Base-by-base conservation (phyloP, 2,888 invertebrate genomes). In the Machimus rusticus region DNA sequence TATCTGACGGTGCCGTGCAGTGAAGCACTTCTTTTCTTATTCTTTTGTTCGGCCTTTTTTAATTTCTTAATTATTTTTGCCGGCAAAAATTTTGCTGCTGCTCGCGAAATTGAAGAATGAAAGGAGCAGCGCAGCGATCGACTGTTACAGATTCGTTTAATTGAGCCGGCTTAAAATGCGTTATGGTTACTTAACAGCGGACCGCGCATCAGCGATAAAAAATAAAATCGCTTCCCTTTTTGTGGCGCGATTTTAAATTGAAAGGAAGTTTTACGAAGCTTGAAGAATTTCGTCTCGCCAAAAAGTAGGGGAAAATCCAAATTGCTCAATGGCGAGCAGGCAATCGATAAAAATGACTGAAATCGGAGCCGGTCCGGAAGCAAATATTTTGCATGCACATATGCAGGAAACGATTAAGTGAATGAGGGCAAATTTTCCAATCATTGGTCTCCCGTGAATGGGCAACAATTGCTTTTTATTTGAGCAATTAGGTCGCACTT, bases 61-160 rank as follows among this genome's bases (percentile, higher is more conserved):
- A 66, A 66, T 66, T 66, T 23, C 28, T 66, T 66, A 23, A 66
- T 66, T n/a, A n/a, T n/a, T n/a, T 66, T 66, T 23, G 28, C 23
- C 66, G 8, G 23, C 14, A 66, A 66, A 66, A 23, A 66, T 23
- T 66, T 0, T 9, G 9, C 14, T 57, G 23, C 23, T 39, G 9
- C 12, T 23, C 66, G 28, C 19, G 23, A 39, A 12, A 8, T 28
- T 66, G 66, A n/a, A 66, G 57, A 23, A 57, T 57, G 23, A 82
- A 82, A 82, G 57, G 34, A 16, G 51, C 82, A 19, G 5, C 34
- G 51, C 82, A 19, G 5, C 34, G 16, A 37, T 57, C 34, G 81
- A 37, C 57, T 57, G 82, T 66, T 82, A 34, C 82, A 82, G 82
- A 57, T 82, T 51, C 81, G 19, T 31, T 55, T 82, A 82, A 82